phyloP scores from a whole-genome alignment of 1,140 invertebrate species.

The Sarcophaga peregrina region DNA sequence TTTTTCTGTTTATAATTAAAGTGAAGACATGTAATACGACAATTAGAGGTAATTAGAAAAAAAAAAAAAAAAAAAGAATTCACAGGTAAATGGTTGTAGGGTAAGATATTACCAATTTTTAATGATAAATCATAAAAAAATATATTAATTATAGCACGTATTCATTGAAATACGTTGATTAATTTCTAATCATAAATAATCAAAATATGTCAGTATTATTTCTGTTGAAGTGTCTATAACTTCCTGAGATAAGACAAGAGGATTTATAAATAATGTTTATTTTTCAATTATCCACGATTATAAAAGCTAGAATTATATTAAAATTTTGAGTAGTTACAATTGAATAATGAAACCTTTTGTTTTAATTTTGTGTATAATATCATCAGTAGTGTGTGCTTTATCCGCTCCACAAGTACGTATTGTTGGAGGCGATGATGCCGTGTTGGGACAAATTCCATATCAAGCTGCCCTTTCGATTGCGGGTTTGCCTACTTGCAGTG shows the following conservation, averaged over 20 bases:
- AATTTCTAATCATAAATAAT: no score
- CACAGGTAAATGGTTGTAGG: no score
- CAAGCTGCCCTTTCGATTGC: constrained; percentile 57
- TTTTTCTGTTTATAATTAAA: no score
- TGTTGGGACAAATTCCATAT: constrained; percentile 57
- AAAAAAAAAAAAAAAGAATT: no score
- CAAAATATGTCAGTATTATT: no score
- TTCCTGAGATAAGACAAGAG: neutral
- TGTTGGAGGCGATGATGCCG: constrained; percentile 56
- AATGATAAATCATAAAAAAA: no score
- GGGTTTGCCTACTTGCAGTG: constrained; percentile 57
- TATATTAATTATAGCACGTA: no score
- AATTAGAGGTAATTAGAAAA: no score
- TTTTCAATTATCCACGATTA: neutral
- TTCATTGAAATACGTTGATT: no score
- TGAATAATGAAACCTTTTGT: constrained; percentile 12
- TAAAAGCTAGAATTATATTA: neutral
- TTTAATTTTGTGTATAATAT: neutral
- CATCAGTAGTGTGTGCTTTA: neutral
- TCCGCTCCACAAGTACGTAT: constrained; percentile 47
- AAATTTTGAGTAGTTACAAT: constrained; percentile 17
- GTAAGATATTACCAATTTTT: no score
- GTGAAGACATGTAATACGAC: no score
- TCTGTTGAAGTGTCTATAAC: neutral
- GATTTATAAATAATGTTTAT: neutral